Conservation (phyloP, 2,113 vertebrate species). For the Ranitomeya variabilis region DNA sequence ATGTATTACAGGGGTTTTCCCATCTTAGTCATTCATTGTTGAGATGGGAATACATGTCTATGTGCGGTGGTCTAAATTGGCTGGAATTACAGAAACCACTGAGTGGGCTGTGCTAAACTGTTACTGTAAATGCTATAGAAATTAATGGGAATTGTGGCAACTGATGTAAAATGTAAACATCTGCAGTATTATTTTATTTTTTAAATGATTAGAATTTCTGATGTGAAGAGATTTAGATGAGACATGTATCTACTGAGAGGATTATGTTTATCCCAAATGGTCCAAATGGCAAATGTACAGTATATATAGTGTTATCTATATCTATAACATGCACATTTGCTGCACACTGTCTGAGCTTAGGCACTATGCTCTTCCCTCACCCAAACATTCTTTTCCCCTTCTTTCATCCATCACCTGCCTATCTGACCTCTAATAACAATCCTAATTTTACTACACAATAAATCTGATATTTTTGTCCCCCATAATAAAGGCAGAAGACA, state of each 20-base stretch:
- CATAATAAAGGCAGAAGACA: conserved; percentile 2
- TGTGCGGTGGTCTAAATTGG: too few relatives aligned
- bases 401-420: not conserved
- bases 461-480: conserved; percentile 7
- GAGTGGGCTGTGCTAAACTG: too few relatives aligned
- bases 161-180: too few relatives aligned
- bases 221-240: not conserved
- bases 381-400: not conserved
- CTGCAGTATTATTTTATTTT: too few relatives aligned
- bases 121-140: too few relatives aligned
- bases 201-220: not conserved
- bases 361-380: not conserved
- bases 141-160: too few relatives aligned
- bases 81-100: too few relatives aligned
- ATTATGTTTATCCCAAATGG: not conserved
- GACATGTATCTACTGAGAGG: not conserved
- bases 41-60: too few relatives aligned
- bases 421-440: not conserved
- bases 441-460: not conserved
- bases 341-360: not conserved
- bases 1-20: too few relatives aligned
- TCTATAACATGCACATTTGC: not conserved
- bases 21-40: too few relatives aligned
- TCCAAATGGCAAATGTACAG: not conserved
- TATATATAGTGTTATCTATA: not conserved